Evolutionary conservation across 2,797 vertebrate species (phyloP), one percentile per base, ranked within the genome.

Genomic region (Cryptoprocta ferox): DNA sequence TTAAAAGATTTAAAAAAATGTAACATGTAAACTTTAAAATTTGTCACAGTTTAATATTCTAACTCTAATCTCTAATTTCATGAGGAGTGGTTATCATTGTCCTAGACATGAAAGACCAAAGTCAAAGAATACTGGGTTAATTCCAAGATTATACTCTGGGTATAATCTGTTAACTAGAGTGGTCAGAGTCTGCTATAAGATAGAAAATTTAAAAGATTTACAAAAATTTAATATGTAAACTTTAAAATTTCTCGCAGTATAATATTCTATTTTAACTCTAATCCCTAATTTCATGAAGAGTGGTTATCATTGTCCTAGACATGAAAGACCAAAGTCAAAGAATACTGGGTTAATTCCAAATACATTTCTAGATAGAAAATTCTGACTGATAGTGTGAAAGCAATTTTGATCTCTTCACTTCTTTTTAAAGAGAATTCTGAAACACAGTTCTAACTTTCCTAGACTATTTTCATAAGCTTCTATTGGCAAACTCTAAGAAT

Each of bases 331-430:
- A 66, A 76, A 70, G 6, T 14, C 28, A 87, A 45, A 82, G 42
- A 70, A 71, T 32, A 93, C 5, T 81, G 73, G 45, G 30, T 92
- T 85, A 65, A 37, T 85, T 81, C 32, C 61, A 94, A 91, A 89
- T 14, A 48, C 7, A 61, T 70, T 97, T 85, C n/a, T 56, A 80
- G 59, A 61, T 89, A 90, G 68, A 88, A 95, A 88, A 30, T 15
- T 53, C 73, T 68, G 26, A 32, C 56, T 76, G 76, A 71, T 32
- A 45, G 8, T 48, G 3, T 88, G 48, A 87, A 78, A 21, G 35
- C 2, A 73, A 84, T 76, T 93, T 90, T 88, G 37, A 45, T 75
- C 28, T 96, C 68, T 94, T 89, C 24, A 24, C 1, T 93, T 94
- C 19, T 39, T 79, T 71, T 70, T 89, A 59, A 59, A 68, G 50